Evolutionary conservation across 2,113 vertebrate species (phyloP).

Genomic region (Chascanopsetta lugubris): DNA sequence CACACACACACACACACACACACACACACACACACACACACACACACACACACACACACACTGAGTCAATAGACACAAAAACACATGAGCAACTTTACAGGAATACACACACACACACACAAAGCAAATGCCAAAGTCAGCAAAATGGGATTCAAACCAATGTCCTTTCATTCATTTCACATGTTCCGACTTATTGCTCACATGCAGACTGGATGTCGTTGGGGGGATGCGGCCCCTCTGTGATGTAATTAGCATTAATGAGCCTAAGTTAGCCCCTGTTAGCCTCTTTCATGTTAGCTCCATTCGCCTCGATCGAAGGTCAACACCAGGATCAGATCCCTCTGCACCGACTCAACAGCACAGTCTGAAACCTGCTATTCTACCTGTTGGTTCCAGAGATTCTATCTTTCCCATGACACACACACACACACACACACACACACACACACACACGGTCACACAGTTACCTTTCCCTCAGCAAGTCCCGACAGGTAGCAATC

Average conservation of each 20-base stretch:
- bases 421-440: neutral
- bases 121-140: neutral
- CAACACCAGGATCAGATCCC: constrained; percentile 23
- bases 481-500: constrained; percentile 72
- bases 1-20: constrained; percentile 9
- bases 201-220: constrained; percentile 19
- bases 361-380: constrained; percentile 44
- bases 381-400: neutral
- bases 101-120: constrained; percentile 8
- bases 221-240: neutral
- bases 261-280: constrained; percentile 4
- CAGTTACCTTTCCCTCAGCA: constrained; percentile 69
- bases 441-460: neutral
- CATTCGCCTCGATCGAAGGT: constrained; percentile 42
- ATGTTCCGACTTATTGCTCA: neutral
- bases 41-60: constrained; percentile 9
- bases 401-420: constrained; percentile 21
- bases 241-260: constrained; percentile 25
- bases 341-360: neutral
- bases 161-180: constrained; percentile 26
- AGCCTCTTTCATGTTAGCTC: constrained; percentile 28
- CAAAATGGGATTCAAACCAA: neutral
- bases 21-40: constrained; percentile 6
- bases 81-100: constrained; percentile 18
- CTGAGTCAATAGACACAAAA: neutral